Base-by-base conservation (phyloP, 2,113 vertebrate genomes). In the Sigmodon hispidus region DNA sequence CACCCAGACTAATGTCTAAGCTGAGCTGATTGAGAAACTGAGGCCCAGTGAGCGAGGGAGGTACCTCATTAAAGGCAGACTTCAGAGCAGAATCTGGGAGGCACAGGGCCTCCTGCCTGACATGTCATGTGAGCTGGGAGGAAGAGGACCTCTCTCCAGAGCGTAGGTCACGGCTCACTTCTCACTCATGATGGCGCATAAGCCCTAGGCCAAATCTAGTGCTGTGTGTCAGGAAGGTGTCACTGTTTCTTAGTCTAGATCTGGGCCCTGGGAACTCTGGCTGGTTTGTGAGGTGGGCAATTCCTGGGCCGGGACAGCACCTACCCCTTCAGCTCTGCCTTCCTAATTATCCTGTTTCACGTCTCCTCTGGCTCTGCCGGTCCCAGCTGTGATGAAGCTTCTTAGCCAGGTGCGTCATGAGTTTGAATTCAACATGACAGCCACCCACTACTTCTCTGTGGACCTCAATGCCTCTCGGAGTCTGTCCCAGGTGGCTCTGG, bases 361-460 rank as follows among this genome's bases (percentile, higher is more conserved):
- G 0, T 31, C 72, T 72, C 83, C 17, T n/a, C 22, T 1, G 0
- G 22, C 22, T 45, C 31, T 7, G n/a, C 93, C 48, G 4, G 36
- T 57, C 15, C 0, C 96, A 99, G 99, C 99, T 1, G 73, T 99
- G 2, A 88, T 95, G 0, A 83, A 96, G 0, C 0, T 97, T 7
- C 95, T 99, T 34, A 77, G 98, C 48, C 98, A 95, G 0, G 91
- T 99, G 79, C 99, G 98, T 1, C 89, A 1, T 0, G 99, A 99
- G 97, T 99, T 99, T 31, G 99, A 99, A 52, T 99, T 99, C 98
- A 99, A 99, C 96, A 89, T 99, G 73, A 98, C 99, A 0, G 97
- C 98, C 1, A 87, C 96, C 0, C 98, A 99, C 69, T 95, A 94
- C 75, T 99, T 98, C 7, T 98, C 98, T 0, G 22, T 99, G 96